These are phyloP conservation scores for Aproaerema taeniolella DNA, from an alignment of 2,888 invertebrate species.

Conservation along the genomic window DNA sequence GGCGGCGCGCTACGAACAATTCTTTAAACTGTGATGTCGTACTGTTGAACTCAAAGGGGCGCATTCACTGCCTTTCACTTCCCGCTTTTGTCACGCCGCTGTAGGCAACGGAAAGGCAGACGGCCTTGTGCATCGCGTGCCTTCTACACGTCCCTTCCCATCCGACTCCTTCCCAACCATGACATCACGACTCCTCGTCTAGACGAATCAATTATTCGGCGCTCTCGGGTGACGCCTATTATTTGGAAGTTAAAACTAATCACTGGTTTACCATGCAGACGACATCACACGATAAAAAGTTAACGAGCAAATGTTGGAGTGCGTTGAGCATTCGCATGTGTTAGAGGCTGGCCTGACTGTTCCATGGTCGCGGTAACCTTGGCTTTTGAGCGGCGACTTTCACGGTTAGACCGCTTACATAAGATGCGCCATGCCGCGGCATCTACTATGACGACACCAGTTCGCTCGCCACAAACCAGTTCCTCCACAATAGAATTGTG, in stretches of 20 bases:
- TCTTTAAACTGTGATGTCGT: conserved; percentile 36
- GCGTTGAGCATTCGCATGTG: conserved; percentile 65
- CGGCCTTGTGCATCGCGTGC: conserved; percentile 67
- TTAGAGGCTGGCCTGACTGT: conserved; percentile 42
- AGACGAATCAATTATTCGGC: conserved; percentile 25
- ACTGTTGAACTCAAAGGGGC: conserved; percentile 53
- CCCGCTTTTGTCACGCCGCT: conserved; percentile 72
- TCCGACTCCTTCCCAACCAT: conserved; percentile 34
- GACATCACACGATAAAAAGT: conserved; percentile 61
- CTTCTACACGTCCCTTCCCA: conserved; percentile 63
- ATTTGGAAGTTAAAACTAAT: conserved; percentile 32
- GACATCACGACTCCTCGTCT: conserved; percentile 29
- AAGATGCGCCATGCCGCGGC: conserved; percentile 57
- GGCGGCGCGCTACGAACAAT: conserved; percentile 22
- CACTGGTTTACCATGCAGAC: conserved; percentile 43
- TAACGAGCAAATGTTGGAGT: conserved; percentile 42
- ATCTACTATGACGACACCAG: conserved; percentile 64
- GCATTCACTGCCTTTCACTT: conserved; percentile 77
- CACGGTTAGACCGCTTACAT: conserved; percentile 76
- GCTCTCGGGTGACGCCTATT: conserved; percentile 17
- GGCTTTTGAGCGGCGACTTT: conserved; percentile 76
- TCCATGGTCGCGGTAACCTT: conserved; percentile 72
- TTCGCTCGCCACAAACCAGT: conserved; percentile 48
- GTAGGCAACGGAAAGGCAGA: conserved; percentile 66
- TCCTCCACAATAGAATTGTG: conserved; percentile 34